Base-by-base conservation (phyloP, 2,888 invertebrate genomes). In the Elysia crispata region DNA sequence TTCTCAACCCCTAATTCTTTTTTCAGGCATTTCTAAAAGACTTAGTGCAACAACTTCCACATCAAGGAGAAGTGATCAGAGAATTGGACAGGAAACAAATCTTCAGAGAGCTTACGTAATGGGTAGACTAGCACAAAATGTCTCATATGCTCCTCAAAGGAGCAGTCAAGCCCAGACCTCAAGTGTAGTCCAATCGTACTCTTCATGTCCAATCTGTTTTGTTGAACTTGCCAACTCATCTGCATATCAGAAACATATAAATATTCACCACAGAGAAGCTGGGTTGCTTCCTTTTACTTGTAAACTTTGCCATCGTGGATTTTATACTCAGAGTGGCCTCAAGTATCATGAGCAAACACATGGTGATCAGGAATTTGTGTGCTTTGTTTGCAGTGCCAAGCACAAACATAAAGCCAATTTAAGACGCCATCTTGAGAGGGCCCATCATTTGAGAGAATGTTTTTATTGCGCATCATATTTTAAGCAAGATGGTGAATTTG, bases 261-360 rank as follows among this genome's bases (percentile, higher is more conserved):
- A 80, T 76, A 70, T 70, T 18, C 57, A 25, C 33, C 80, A 80
- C 28, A 76, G 60, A 49, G 80, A 73, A 1, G 76, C 50, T 23
- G 31, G 62, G 28, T 57, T 76, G 76, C 76, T 80, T 50, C 80
- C 80, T n/a, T 80, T 80, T 62, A 76, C 49, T n/a, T 80, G 80
- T 64, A 66, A 69, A 18, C 18, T 69, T 15, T 80, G 80, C 31
- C 75, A 80, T 23, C 67, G 76, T 70, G 80, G 80, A 20, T 80
- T 76, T 66, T 76, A 70, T 30, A 60, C 80, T 1, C 72, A 31
- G 13, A 76, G 64, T 72, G 80, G 80, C 15, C 64, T 80, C 33
- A 33, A 64, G 1, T 66, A 72, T 28, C 80, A 80, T 30, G 50
- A 70, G 30, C 30, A 75, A 23, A 64, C 70, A 54, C 80, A 80